These are phyloP conservation scores for Magallana gigas DNA, from an alignment of 1,140 invertebrate species.

Conservation along the genomic window DNA sequence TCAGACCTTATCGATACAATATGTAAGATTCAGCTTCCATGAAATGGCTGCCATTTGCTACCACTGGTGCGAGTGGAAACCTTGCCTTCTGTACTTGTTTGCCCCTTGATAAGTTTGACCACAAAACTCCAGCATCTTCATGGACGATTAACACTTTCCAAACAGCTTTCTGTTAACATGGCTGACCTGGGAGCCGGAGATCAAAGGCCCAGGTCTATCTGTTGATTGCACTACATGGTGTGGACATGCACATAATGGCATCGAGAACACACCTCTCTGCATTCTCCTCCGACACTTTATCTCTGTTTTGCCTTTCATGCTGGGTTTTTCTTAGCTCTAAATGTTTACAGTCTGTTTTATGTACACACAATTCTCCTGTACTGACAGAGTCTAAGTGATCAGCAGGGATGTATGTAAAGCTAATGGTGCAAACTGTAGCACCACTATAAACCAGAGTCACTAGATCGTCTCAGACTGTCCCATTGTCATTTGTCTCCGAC, in stretches of 20 bases:
- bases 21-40: too few species aligned
- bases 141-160: conserved; percentile 22
- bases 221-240: conserved; percentile 17
- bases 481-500: background rate
- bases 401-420: too few species aligned
- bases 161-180: conserved; percentile 8
- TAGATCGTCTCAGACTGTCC: background rate
- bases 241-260: conserved; percentile 27
- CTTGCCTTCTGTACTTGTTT: background rate
- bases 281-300: background rate
- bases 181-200: background rate
- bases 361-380: background rate
- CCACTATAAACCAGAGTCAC: background rate
- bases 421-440: too few species aligned
- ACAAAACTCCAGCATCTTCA: conserved; percentile 19
- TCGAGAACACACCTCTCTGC: background rate
- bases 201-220: conserved; percentile 5
- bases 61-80: too few species aligned
- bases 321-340: conserved; percentile 1
- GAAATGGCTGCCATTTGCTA: too few species aligned
- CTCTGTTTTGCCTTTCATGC: conserved; percentile 17
- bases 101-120: conserved; percentile 10
- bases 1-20: too few species aligned
- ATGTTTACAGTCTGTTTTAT: conserved; percentile 4
- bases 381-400: background rate